A percentile compares a stretch with the other conserved stretches of the same genome.
Conservation (phyloP, 2,113 vertebrate species). For the Loxodonta africana region DNA sequence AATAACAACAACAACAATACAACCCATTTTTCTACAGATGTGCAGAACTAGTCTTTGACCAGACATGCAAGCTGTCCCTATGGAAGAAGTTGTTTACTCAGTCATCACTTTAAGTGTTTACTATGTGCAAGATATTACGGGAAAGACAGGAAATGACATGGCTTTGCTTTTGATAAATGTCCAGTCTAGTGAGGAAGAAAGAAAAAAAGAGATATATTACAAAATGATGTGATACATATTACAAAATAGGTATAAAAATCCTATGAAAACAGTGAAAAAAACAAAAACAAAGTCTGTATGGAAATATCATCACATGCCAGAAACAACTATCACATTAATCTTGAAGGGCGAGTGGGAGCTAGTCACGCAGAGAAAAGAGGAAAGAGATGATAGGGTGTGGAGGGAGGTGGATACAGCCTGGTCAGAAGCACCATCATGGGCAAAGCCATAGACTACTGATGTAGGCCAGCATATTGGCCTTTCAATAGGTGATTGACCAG, state of each 20-base stretch:
- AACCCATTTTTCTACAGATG: neutral
- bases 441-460: rapidly evolving
- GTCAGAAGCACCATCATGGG: neutral
- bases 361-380: neutral
- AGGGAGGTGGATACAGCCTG: rapidly evolving
- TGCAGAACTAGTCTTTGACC: neutral
- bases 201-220: neutral
- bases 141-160: neutral
- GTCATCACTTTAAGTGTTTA: neutral
- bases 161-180: neutral
- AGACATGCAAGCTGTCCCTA: neutral
- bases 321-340: neutral
- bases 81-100: neutral
- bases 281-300: neutral
- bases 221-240: neutral
- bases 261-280: slow-evolving; percentile 28
- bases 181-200: slow-evolving; percentile 18
- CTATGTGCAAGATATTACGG: neutral
- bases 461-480: rapidly evolving
- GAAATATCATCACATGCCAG: neutral
- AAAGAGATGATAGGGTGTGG: rapidly evolving
- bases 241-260: neutral
- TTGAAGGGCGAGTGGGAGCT: neutral
- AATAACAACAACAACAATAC: too few species aligned
- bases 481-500: neutral